Conservation (phyloP, 2,888 invertebrate genomes). For the Lamellibrachia satsuma region DNA sequence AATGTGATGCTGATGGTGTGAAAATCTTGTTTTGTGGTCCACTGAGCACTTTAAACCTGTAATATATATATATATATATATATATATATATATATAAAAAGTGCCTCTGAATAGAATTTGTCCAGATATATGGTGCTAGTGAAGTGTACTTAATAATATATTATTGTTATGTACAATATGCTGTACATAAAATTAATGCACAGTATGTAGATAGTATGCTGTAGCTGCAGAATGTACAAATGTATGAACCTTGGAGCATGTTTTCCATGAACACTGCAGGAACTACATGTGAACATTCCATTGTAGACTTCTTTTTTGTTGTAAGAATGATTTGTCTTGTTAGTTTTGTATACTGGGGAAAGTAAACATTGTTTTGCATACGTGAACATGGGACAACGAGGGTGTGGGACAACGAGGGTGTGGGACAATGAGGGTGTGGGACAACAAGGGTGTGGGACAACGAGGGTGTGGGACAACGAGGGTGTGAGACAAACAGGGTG, state of each 20-base stretch:
- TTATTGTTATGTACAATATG: not conserved
- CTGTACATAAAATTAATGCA: not conserved
- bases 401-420: too few species aligned
- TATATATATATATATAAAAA: too few species aligned
- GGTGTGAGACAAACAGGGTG: too few species aligned
- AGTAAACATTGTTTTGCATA: not conserved
- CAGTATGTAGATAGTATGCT: not conserved
- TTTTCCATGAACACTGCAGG: not conserved
- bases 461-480: too few species aligned
- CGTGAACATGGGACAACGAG: not conserved
- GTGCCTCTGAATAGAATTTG: too few species aligned
- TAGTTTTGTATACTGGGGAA: not conserved
- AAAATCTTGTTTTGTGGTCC: not conserved
- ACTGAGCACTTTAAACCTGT: too few species aligned
- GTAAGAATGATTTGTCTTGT: not conserved
- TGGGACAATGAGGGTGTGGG: not conserved
- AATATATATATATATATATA: too few species aligned
- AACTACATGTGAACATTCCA: not conserved
- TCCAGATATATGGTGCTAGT: too few species aligned
- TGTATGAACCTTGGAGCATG: not conserved
- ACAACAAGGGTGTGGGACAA: too few species aligned
- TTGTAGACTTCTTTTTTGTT: not conserved
- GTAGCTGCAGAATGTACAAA: not conserved
- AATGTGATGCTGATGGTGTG: not conserved
- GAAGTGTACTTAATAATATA: too few species aligned